Base-by-base conservation (phyloP, 2,888 invertebrate genomes). In the Phymatocera aterrima region DNA sequence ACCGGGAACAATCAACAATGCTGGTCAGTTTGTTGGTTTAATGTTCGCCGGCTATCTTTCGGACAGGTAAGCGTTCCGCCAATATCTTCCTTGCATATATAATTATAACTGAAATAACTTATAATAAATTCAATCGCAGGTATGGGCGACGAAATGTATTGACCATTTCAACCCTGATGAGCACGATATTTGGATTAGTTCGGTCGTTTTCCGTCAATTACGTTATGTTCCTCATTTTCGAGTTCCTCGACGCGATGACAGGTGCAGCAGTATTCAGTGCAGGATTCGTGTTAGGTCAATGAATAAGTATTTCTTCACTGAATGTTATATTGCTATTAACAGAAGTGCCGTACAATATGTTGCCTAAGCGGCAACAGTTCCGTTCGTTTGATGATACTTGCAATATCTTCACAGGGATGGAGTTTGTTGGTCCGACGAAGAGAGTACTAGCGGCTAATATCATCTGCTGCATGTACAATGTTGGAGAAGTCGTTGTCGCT, bases 371-470 rank as follows among this genome's bases (percentile, higher is more conserved):
- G 4, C 24, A 51, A 15, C 6, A 51, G 6, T 2, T n/a, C n/a
- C n/a, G n/a, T n/a, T n/a, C n/a, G n/a, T n/a, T n/a, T n/a, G n/a
- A n/a, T n/a, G n/a, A n/a, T n/a, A n/a, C n/a, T n/a, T n/a, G n/a
- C n/a, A n/a, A 61, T 6, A 64, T 64, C 37, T 81, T 92, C 89
- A 0, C 90, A 95, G 94, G 94, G 40, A 92, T 96, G 82, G 97
- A 97, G 89, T 92, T 96, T 90, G 94, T 96, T 34, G 95, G 95
- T 0, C 95, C 95, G 10, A 93, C 93, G 80, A 93, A 94, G 74
- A 92, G 97, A 48, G 95, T 96, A 24, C 89, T 96, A 51, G 95
- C 94, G 3, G 95, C 96, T 80, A 92, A 95, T 74, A 91, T 96
- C 65, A 92, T 95, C 8, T 94, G 95, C 74, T 92, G 95, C 15